Evolutionary conservation across 2,888 invertebrate genomes (phyloP).

Genomic region (Dolomedes plantarius): DNA sequence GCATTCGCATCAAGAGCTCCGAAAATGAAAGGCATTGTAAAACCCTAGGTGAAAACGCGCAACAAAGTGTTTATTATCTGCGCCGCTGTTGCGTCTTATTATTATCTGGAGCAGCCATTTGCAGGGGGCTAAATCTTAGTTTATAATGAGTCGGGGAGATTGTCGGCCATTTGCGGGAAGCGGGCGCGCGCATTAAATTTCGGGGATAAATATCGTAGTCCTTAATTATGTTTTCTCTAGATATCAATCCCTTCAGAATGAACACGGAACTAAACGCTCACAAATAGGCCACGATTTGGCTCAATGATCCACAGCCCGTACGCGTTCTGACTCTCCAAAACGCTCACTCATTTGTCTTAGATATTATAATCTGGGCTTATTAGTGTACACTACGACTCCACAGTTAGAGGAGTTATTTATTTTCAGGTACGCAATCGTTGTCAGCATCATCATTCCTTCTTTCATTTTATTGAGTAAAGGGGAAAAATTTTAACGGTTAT

Average conservation of each 20-base stretch:
- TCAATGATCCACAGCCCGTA: constrained; percentile 6
- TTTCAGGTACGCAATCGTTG: too few species aligned
- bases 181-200: constrained; percentile 49
- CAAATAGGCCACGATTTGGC: constrained; percentile 47
- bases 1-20: not conserved
- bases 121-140: constrained; percentile 29
- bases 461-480: too few species aligned
- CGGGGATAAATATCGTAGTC: constrained; percentile 43
- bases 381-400: too few species aligned
- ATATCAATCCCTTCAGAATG: constrained; percentile 37
- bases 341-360: too few species aligned
- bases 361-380: too few species aligned
- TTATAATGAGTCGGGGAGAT: constrained; percentile 31
- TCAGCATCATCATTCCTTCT: too few species aligned
- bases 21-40: constrained; percentile 45
- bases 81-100: constrained; percentile 38
- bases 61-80: constrained; percentile 53
- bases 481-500: too few species aligned
- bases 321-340: not conserved
- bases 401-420: too few species aligned
- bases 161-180: constrained; percentile 28
- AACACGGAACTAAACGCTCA: constrained; percentile 23
- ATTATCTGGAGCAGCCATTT: constrained; percentile 30
- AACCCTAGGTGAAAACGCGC: constrained; percentile 25
- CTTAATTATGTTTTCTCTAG: constrained; percentile 41